Base-by-base conservation (phyloP, 2,888 invertebrate genomes). In the Hydriomena furcata region DNA sequence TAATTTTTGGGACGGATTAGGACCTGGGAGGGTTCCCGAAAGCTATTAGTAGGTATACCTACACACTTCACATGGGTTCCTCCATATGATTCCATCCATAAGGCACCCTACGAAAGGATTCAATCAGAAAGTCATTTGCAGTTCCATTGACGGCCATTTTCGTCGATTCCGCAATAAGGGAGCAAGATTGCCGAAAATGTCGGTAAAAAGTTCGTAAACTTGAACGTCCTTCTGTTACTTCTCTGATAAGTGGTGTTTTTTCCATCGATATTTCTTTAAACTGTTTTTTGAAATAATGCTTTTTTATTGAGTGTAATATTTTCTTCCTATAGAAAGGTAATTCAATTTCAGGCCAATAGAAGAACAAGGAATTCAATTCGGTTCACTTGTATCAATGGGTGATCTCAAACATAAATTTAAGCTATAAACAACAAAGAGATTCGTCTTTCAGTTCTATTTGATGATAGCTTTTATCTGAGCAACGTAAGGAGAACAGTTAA, bases 101-200 rank as follows among this genome's bases (percentile, higher is more conserved):
- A 53, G 43, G 47, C 34, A 28, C 56, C 53, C 49, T 50, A 52
- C 52, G 52, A 60, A 63, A 60, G 61, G 65, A 67, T 64, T 63
- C 63, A 75, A 74, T 74, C 73, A 74, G 67, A 73, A 74, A 68
- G 60, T 66, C 72, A 68, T 74, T 75, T 71, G 58, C 58, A 55
- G 62, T 49, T 36, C 50, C 46, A 55, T 52, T 54, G 58, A 49
- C 32, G 50, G 50, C 50, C 54, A 49, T 56, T 56, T 58, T 47
- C 47, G 50, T 42, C 53, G 53, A 56, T 56, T 58, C 48, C 48
- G 53, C 49, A 47, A 44, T 52, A 49, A 52, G 52, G 46, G 51
- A 30, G 45, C 48, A 53, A 64, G 62, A 63, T 59, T 65, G 65
- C 59, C 60, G 49, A 60, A 42, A 56, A 56, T 52, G 53, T 21